Evolutionary conservation across 2,797 vertebrate species (phyloP).

Genomic region (Dromococcyx pavoninus): DNA sequence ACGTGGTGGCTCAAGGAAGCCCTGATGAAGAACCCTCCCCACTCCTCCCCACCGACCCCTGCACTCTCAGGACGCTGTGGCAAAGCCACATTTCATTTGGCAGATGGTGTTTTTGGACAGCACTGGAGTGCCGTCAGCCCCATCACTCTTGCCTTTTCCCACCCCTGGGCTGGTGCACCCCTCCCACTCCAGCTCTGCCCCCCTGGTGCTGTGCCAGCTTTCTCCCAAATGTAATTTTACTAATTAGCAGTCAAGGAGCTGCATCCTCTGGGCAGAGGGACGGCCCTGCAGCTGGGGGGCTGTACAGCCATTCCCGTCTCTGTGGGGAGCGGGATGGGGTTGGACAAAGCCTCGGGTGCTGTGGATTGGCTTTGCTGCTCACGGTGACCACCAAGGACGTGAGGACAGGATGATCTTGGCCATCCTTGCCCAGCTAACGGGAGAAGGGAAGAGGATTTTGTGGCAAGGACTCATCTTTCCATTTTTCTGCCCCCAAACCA

Average conservation of each 20-base stretch:
- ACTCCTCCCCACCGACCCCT: neutral
- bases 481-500: neutral
- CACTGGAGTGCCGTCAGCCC: fast-evolving
- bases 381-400: fast-evolving
- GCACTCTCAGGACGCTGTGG: neutral
- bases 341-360: neutral
- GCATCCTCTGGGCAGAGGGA: neutral
- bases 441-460: neutral
- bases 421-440: neutral
- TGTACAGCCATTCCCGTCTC: neutral
- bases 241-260: neutral
- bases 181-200: neutral
- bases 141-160: neutral
- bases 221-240: neutral
- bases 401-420: neutral
- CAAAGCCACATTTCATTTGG: neutral
- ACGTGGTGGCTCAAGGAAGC: neutral
- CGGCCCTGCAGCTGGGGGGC: neutral
- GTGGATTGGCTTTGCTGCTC: neutral
- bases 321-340: fast-evolving
- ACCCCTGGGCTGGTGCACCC: neutral
- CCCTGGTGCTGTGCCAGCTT: neutral
- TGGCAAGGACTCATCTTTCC: neutral
- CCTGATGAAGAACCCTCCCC: neutral
- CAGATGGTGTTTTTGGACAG: neutral